Evolutionary conservation across 2,113 vertebrate species (phyloP), one percentile per base, ranked within the genome.

Genomic region (Tamias sibiricus): DNA sequence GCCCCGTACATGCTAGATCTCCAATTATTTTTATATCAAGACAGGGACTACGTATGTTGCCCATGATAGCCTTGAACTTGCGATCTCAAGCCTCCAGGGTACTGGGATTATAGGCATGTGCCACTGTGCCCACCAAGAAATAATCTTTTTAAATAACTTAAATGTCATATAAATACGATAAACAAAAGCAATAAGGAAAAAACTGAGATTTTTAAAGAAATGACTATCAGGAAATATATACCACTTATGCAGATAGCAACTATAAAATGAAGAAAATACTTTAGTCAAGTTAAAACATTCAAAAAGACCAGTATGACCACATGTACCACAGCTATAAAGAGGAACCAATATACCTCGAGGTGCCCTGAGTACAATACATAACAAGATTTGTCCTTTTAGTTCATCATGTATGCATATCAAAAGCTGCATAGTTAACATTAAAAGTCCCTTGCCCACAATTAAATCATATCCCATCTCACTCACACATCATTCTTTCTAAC

Each of bases 361-460:
- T 62, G 24, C 64, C 26, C 66, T 74, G 30, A 91, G 8, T 62
- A 4, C 64, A 79, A 22, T 35, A 90, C 22, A 86, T 3, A 84
- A 75, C 37, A 83, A 71, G 71, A 83, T 4, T 62, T 37, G 26
- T 40, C 76, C 52, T 83, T 75, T 44, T 42, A 83, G 68, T 24
- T 77, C 22, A 35, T 52, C 88, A 89, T 30, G 37, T 22, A 74
- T 69, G n/a, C 22, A 44, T 2, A 40, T 4, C 87, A 92, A 91
- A 5, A 90, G 19, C 32, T 87, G 8, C 74, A 81, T 54, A 83
- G 90, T 92, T 74, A 97, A 79, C 52, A 95, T 87, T 42, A 72
- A 79, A 96, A 90, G 42, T 54, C 26, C 26, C 37, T 83, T 30
- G 80, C 20, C 6, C 75, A 35, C 26, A 93, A 84, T 81, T 91